Percentiles rank a stretch among this genome's conserved stretches.
Conservation (phyloP, 2,888 invertebrate genomes). For the Flexamia atlantica region DNA sequence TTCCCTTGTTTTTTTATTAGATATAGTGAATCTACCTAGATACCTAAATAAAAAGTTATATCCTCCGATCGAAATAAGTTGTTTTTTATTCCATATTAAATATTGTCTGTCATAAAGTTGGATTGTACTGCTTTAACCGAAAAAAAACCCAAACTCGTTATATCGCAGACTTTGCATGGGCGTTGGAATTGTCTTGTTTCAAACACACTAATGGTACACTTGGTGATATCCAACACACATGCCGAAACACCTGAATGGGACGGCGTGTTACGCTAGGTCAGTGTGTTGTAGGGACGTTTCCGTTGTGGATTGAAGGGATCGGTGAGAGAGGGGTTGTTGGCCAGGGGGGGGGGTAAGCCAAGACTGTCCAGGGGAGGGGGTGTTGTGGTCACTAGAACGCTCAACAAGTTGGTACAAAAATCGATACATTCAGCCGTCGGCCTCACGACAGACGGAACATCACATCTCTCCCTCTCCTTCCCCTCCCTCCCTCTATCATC, state of each 20-base stretch:
- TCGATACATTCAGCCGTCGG: constrained; percentile 64
- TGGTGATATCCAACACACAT: background rate
- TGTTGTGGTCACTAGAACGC: constrained; percentile 64
- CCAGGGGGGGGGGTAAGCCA: constrained; percentile 55
- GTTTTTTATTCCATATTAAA: no score
- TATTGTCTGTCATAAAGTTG: no score
- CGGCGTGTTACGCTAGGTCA: constrained; percentile 38
- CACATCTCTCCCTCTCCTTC: constrained; percentile 13
- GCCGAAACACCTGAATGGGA: constrained; percentile 21
- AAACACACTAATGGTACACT: no score
- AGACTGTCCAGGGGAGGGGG: constrained; percentile 53
- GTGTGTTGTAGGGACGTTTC: constrained; percentile 33
- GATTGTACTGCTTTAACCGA: no score
- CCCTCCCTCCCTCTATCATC: background rate
- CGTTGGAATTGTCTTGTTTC: no score
- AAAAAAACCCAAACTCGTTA: no score
- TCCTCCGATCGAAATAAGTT: no score
- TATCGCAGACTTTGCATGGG: no score
- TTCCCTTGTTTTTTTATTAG: no score
- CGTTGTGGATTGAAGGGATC: constrained; percentile 24
- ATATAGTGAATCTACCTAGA: no score
- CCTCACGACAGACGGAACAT: constrained; percentile 40
- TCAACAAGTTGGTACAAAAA: constrained; percentile 65
- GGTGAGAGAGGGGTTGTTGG: constrained; percentile 14
- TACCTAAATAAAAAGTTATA: no score